Evolutionary conservation across 2,113 vertebrate species (phyloP).

Genomic region (Crotalus horridus): DNA sequence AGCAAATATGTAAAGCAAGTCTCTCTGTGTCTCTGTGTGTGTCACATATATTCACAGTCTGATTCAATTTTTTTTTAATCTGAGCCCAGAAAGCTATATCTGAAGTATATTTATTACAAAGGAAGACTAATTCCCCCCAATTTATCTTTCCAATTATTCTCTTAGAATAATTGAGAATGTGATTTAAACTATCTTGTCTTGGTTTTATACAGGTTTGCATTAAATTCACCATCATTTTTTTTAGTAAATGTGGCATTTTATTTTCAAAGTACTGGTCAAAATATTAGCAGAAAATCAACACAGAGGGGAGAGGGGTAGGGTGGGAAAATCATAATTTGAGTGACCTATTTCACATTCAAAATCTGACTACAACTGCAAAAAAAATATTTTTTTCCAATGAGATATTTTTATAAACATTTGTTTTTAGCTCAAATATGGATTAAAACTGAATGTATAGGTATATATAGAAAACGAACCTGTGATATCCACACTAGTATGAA

Average conservation of each 20-base stretch:
- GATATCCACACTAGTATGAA: not conserved
- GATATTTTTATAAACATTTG: not conserved
- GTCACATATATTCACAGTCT: not conserved
- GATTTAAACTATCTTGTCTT: not conserved
- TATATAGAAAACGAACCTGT: not conserved
- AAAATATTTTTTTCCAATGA: not conserved
- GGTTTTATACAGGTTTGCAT: not conserved
- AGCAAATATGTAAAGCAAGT: conserved; percentile 1
- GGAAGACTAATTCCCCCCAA: not conserved
- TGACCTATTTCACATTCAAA: not conserved
- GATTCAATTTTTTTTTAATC: not conserved
- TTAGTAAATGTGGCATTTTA: not conserved
- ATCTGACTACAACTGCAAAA: not conserved
- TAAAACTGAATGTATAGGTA: not conserved
- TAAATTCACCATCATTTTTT: not conserved
- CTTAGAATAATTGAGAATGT: not conserved
- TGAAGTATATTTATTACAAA: not conserved
- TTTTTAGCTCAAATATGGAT: not conserved
- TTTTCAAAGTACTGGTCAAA: not conserved
- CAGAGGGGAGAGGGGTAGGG: too few relatives aligned
- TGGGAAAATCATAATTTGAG: not conserved
- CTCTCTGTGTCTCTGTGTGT: not conserved
- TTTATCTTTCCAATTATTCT: not conserved
- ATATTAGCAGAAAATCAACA: not conserved
- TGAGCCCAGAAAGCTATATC: not conserved